A percentile compares a stretch with the other conserved stretches of the same genome.
These are phyloP conservation scores for Lamprologus ornatipinnis DNA, from an alignment of 2,113 vertebrate genomes.

Conservation along the genomic window DNA sequence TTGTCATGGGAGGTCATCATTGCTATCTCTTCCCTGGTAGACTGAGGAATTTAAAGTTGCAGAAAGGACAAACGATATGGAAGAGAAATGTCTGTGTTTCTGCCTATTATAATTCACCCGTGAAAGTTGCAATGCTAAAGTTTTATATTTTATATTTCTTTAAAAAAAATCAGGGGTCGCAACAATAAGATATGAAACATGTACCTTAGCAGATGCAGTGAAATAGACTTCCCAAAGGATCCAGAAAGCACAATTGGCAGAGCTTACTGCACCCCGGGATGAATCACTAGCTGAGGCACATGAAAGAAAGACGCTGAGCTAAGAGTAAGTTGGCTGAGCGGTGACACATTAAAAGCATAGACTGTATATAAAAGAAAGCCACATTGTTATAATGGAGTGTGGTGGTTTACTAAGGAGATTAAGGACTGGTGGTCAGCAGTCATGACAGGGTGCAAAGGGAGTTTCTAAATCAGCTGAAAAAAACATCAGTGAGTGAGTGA, in stretches of 20 bases:
- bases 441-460: neutral
- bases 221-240: neutral
- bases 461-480: neutral
- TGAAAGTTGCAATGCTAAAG: neutral
- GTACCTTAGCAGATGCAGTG: neutral
- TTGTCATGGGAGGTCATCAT: neutral
- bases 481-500: neutral
- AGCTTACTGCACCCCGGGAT: slow-evolving; percentile 3
- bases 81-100: neutral
- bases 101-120: neutral
- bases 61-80: neutral
- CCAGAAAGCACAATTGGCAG: slow-evolving; percentile 1
- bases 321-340: slow-evolving; percentile 17
- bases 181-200: neutral
- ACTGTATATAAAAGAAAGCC: neutral
- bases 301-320: slow-evolving; percentile 44
- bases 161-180: neutral
- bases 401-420: neutral
- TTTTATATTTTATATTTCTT: neutral
- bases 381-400: neutral
- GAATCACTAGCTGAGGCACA: neutral
- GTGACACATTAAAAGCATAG: neutral
- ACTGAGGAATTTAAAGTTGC: neutral
- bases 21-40: neutral
- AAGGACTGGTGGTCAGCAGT: neutral